Percentiles rank a stretch among this genome's conserved stretches.
phyloP scores from a whole-genome alignment of 2,113 vertebrate genomes.

The Brachirus orientalis region DNA sequence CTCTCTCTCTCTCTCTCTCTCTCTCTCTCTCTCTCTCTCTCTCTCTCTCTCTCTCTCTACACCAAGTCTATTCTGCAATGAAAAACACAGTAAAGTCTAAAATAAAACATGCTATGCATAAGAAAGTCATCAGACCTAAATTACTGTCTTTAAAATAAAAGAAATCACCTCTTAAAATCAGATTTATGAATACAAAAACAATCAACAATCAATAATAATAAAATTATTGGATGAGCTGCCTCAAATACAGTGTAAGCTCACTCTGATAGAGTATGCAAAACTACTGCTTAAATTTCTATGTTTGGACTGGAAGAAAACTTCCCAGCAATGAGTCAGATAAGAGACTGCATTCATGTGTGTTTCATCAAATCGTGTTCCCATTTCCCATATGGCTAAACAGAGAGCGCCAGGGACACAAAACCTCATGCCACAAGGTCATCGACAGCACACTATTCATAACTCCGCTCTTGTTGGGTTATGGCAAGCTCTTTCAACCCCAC shows the following conservation, averaged over 20 bases:
- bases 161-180: too few species aligned
- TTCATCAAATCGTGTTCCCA: constrained; percentile 40
- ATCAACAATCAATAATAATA: neutral
- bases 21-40: neutral
- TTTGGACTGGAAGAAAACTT: neutral
- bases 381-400: constrained; percentile 47
- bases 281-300: neutral
- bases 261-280: neutral
- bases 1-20: constrained; percentile 18
- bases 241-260: constrained; percentile 3
- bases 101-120: constrained; percentile 10
- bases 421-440: constrained; percentile 76
- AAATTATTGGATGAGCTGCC: neutral
- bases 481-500: constrained; percentile 33
- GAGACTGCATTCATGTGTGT: neutral
- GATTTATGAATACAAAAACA: too few species aligned
- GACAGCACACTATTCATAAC: constrained; percentile 65
- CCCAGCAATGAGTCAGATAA: neutral
- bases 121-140: constrained; percentile 1
- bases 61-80: too few species aligned
- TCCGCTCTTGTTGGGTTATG: constrained; percentile 60
- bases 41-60: constrained; percentile 16
- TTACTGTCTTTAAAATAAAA: too few species aligned
- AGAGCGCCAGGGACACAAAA: constrained; percentile 47
- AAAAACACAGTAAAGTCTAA: too few species aligned